Evolutionary conservation across 1,140 invertebrate genomes (phyloP).

Genomic region (Nasonia giraulti): DNA sequence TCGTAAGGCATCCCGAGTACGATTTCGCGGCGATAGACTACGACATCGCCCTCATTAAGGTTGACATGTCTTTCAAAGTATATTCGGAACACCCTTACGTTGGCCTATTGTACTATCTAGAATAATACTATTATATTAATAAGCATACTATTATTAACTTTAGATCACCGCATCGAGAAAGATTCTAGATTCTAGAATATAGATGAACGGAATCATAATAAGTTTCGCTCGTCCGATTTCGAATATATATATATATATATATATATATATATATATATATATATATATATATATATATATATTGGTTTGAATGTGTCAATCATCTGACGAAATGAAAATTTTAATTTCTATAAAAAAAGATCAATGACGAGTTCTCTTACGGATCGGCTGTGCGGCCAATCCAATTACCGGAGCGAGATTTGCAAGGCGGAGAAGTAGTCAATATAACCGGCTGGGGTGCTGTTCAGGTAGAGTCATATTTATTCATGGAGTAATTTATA

Average conservation of each 20-base stretch:
- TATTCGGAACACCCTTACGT: background rate
- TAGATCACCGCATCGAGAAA: too few relatives aligned
- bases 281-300: too few relatives aligned
- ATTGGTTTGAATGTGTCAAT: too few relatives aligned
- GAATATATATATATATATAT: too few relatives aligned
- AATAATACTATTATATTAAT: too few relatives aligned
- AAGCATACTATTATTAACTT: too few relatives aligned
- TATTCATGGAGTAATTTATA: background rate
- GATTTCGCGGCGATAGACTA: conserved; percentile 69
- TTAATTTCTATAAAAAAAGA: conserved; percentile 23
- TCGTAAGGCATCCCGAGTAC: conserved; percentile 69
- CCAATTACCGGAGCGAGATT: conserved; percentile 52
- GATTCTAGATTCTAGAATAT: too few relatives aligned
- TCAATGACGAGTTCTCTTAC: conserved; percentile 53
- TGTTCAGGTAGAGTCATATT: conserved; percentile 54
- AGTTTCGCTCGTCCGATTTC: too few relatives aligned
- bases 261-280: too few relatives aligned
- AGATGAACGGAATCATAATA: too few relatives aligned
- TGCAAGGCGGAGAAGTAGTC: conserved; percentile 55
- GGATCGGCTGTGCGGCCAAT: conserved; percentile 56
- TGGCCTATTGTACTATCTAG: too few relatives aligned
- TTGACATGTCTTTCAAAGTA: conserved; percentile 49
- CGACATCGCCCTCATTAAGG: conserved; percentile 74
- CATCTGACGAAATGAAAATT: too few relatives aligned
- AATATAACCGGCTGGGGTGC: conserved; percentile 68